Base-by-base conservation (phyloP, 1,140 invertebrate species). In the Drosophila sturtevanti region DNA sequence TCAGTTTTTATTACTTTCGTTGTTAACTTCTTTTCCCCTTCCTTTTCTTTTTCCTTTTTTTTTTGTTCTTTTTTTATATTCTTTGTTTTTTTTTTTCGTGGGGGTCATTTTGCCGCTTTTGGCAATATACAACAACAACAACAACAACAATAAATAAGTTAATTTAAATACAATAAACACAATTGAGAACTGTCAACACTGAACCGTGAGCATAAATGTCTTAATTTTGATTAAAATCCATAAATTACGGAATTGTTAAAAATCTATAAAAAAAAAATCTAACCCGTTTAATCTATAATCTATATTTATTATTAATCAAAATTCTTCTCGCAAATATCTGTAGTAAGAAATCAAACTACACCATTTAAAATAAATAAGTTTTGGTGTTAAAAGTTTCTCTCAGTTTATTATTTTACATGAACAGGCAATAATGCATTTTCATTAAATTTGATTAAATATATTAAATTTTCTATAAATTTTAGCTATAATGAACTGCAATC, bases 131-230 rank as follows among this genome's bases (percentile, higher is more conserved):
- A 54, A 27, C 55, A 24, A 48, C 68, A 71, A 31, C 67, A 66
- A 82, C 84, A 79, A 87, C 82, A 79, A 89, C 84, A 82, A 89
- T 87, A 87, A 87, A 89, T 89, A 89, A 87, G 82, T 87, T 87
- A 82, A 87, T 87, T 89, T 87, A 79, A 89, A 87, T 87, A 89
- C 76, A 89, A 87, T 87, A 87, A 87, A 89, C 75, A 87, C 76
- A 87, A 89, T 87, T 86, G 75, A 69, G 68, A 58, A 59, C 12
- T n/a, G 56, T 21, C n/a, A 11, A 11, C 41, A 48, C n/a, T n/a
- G 41, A 48, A 11, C 7, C 7, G 9, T 22, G 2, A 12, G 41
- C 21, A 18, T 27, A 18, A 14, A 24, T 18, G 14, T 1, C 14
- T 27, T 2, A 38, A 27, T 22, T 52, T 37, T 11, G 52, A 6